Percentiles rank a stretch among this genome's conserved stretches.
Evolutionary conservation across 1,140 invertebrate species (phyloP).

Genomic region (Proctacanthus coquilletti): DNA sequence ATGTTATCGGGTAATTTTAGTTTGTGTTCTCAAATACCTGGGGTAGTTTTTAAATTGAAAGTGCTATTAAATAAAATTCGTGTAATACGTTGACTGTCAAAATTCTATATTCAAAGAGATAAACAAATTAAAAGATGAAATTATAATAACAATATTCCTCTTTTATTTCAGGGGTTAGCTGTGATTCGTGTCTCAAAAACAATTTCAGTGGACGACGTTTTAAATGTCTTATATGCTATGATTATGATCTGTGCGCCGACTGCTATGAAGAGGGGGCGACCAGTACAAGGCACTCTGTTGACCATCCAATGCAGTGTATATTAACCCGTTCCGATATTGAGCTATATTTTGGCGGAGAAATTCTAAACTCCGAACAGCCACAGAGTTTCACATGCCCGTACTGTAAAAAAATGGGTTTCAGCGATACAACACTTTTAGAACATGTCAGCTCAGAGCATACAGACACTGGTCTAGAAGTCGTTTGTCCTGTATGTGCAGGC

Average conservation of each 20-base stretch:
- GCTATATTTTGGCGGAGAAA: constrained; percentile 89
- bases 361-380: constrained; percentile 72
- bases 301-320: constrained; percentile 98
- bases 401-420: constrained; percentile 91
- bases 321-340: constrained; percentile 93
- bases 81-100: too few relatives aligned
- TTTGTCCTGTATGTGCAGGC: constrained; percentile 93
- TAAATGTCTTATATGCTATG: constrained; percentile 97
- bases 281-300: constrained; percentile 80
- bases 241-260: constrained; percentile 94
- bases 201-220: constrained; percentile 94
- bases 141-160: neutral
- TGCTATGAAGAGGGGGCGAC: constrained; percentile 92
- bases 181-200: constrained; percentile 96
- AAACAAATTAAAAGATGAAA: too few relatives aligned
- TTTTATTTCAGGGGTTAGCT: constrained; percentile 74
- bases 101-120: too few relatives aligned
- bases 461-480: constrained; percentile 38
- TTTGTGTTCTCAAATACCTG: too few relatives aligned
- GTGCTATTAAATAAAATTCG: too few relatives aligned
- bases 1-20: too few relatives aligned
- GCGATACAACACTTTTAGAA: constrained; percentile 78
- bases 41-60: too few relatives aligned
- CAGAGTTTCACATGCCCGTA: constrained; percentile 94
- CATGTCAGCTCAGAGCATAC: constrained; percentile 58